Base-by-base conservation (phyloP, 2,888 invertebrate species). In the Azorinus chamasolen region DNA sequence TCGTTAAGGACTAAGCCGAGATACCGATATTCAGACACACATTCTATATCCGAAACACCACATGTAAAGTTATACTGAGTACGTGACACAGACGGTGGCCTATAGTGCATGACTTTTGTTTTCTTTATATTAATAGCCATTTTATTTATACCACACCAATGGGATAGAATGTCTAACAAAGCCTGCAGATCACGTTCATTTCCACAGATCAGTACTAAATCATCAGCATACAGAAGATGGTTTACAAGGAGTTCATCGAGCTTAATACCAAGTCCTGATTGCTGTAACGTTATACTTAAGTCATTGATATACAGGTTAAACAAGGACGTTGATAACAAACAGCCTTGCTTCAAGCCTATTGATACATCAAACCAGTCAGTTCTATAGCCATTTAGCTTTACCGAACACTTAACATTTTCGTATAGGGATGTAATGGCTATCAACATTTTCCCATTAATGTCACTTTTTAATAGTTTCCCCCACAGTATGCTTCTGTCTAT, bases 91-190 rank as follows among this genome's bases (percentile, higher is more conserved):
- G 66, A 39, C 3, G 58, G 48, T 32, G 25, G 41, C 50, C 66
- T 48, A 45, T 50, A 25, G 53, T 59, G 66, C 12, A 66, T 46
- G 46, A 66, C 41, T 6, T 66, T 66, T 22, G 57, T 55, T 48
- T 66, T 66, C 18, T 55, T 39, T 3, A 22, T 27, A 18, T 66
- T 66, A 4, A 66, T 57, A 10, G 24, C 18, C 53, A 66, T 41
- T n/a, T n/a, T 27, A 24, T 45, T 65, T 16, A 22, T 45, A 10
- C 55, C 8, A 25, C 58, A 58, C 58, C 58, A 58, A 41, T 45
- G 2, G 22, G 16, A n/a, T 32, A 58, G 32, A 10, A 14, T 18
- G 25, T 58, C n/a, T 2, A 58, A 43, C 18, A 58, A 14, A 16
- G 18, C 22, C 43, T 41, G 41, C 22, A 58, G 20, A 41, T 58